A percentile compares a stretch with the other conserved stretches of the same genome.
Evolutionary conservation across 2,888 invertebrate genomes (phyloP).

Genomic region (Phalera bucephala): DNA sequence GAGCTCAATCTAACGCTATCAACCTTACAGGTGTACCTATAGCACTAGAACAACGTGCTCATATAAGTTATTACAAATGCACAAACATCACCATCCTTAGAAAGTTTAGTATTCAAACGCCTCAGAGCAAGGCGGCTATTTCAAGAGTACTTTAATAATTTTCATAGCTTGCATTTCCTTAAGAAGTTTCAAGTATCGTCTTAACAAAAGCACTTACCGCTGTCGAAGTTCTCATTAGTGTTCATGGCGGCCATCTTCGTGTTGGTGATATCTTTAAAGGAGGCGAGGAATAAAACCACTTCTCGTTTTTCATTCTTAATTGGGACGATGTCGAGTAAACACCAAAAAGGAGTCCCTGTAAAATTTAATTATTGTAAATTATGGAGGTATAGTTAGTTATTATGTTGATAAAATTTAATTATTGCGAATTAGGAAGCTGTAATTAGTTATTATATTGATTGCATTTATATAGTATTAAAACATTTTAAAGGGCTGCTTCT

Average conservation of each 20-base stretch:
- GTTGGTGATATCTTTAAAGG: conserved; percentile 97
- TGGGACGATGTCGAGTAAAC: conserved; percentile 97
- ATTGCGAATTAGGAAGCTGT: too few species aligned
- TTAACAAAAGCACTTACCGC: conserved; percentile 86
- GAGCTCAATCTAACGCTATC: conserved; percentile 71
- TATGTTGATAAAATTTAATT: too few species aligned
- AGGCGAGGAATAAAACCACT: conserved; percentile 97
- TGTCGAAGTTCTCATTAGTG: conserved; percentile 92
- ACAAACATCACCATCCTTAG: conserved; percentile 37
- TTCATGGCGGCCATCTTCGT: conserved; percentile 94
- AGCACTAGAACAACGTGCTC: conserved; percentile 71
- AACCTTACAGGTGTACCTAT: conserved; percentile 58
- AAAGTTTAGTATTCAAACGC: conserved; percentile 33
- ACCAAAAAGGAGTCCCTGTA: conserved; percentile 96
- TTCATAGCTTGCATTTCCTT: conserved; percentile 43
- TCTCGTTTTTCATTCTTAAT: conserved; percentile 99
- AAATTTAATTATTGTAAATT: conserved; percentile 43
- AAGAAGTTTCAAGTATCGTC: conserved; percentile 36
- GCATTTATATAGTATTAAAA: too few species aligned
- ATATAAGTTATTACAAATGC: conserved; percentile 55
- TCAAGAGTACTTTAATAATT: conserved; percentile 32
- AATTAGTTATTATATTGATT: too few species aligned
- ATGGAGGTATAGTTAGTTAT: too few species aligned
- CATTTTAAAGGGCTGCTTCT: too few species aligned
- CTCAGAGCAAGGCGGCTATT: conserved; percentile 35